phyloP scores from a whole-genome alignment of 1,140 invertebrate genomes.

The Proales similis region DNA sequence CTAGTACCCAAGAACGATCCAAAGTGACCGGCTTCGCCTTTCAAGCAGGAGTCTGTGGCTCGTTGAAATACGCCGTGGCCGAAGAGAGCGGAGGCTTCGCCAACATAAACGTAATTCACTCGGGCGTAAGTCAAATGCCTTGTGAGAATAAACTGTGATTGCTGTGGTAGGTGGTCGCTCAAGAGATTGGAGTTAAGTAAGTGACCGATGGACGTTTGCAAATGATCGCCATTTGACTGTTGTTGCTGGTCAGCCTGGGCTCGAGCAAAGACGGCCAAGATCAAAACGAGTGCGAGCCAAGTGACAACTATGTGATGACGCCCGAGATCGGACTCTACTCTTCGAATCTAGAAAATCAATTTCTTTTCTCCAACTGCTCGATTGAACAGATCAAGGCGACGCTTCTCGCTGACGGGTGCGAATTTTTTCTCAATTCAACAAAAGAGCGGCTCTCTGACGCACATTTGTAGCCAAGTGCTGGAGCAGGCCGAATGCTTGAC shows the following conservation, averaged over 20 bases:
- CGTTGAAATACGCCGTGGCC: background rate
- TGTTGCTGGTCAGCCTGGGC: too few species aligned
- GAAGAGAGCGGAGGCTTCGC: background rate
- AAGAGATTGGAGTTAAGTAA: background rate
- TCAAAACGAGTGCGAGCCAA: background rate
- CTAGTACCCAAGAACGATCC: background rate
- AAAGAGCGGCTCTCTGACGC: background rate
- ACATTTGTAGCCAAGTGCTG: background rate
- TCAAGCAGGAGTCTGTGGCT: background rate
- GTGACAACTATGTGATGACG: background rate
- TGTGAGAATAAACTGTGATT: background rate
- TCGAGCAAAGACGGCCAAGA: background rate
- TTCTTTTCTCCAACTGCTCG: background rate
- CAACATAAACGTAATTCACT: background rate
- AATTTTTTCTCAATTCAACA: background rate
- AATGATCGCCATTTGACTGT: too few species aligned
- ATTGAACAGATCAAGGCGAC: background rate
- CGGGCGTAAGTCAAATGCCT: background rate
- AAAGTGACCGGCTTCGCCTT: background rate
- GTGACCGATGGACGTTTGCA: too few species aligned
- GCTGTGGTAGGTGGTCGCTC: background rate
- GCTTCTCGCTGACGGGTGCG: background rate
- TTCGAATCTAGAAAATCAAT: background rate
- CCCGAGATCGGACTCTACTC: background rate
- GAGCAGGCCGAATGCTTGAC: background rate